These are phyloP conservation scores for Synergus gifuensis DNA, from an alignment of 2,888 invertebrate genomes.

Conservation along the genomic window DNA sequence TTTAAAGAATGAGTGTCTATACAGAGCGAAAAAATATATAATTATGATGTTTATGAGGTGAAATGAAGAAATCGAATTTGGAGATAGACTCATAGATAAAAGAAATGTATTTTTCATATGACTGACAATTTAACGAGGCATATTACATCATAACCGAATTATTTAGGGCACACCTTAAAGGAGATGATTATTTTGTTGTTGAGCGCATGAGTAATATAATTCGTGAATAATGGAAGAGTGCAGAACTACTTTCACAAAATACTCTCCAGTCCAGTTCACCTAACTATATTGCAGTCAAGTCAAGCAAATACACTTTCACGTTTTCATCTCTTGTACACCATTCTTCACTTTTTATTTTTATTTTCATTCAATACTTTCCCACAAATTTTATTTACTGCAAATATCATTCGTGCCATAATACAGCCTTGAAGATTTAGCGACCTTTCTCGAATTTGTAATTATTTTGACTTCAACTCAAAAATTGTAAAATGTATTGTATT, in stretches of 20 bases:
- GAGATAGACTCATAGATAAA: not conserved
- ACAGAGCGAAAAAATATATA: too few species aligned
- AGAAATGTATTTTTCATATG: not conserved
- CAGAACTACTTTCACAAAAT: slow-evolving; percentile 51
- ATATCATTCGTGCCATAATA: not conserved
- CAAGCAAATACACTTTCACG: slow-evolving; percentile 35
- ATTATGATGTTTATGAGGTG: too few species aligned
- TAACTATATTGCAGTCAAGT: slow-evolving; percentile 9
- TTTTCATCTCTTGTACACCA: not conserved
- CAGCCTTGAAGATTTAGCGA: not conserved
- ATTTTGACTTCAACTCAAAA: not conserved
- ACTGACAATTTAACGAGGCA: not conserved
- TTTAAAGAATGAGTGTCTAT: too few species aligned
- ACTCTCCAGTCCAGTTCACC: slow-evolving; percentile 40
- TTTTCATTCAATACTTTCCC: not conserved
- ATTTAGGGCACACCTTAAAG: not conserved
- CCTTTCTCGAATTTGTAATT: not conserved
- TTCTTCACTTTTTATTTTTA: not conserved
- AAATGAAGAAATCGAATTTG: too few species aligned
- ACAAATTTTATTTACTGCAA: not conserved
- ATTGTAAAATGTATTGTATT: too few species aligned
- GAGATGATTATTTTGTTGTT: slow-evolving; percentile 4
- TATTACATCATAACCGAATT: not conserved
- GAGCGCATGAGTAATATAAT: slow-evolving; percentile 43
- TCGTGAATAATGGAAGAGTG: slow-evolving; percentile 45